These are phyloP conservation scores for Saturnia pavonia DNA, from an alignment of 2,888 invertebrate species.

Conservation along the genomic window DNA sequence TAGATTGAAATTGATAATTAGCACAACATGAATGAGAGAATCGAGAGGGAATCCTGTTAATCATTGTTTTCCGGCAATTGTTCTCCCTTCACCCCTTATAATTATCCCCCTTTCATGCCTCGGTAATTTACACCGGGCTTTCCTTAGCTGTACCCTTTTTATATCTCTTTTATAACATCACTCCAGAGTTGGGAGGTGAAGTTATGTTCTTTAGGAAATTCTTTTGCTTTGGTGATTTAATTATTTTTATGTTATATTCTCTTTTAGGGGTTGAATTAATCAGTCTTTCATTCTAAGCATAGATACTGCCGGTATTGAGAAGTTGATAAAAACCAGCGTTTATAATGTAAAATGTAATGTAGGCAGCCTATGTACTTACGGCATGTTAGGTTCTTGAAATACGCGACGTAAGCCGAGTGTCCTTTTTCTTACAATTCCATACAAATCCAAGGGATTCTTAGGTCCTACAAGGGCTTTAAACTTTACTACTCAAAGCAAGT, in stretches of 20 bases:
- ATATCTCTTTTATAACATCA: slow-evolving; percentile 28
- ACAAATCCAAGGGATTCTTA: too few relatives aligned
- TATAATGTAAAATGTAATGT: too few relatives aligned
- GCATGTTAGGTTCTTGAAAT: too few relatives aligned
- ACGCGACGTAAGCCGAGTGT: too few relatives aligned
- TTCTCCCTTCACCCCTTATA: slow-evolving; percentile 35
- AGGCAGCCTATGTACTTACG: too few relatives aligned
- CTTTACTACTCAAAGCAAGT: too few relatives aligned
- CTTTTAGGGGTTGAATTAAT: background rate
- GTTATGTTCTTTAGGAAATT: slow-evolving; percentile 10
- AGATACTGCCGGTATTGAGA: background rate
- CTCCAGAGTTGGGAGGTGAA: background rate
- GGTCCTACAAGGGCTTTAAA: too few relatives aligned
- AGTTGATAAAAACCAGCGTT: too few relatives aligned
- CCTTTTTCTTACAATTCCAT: too few relatives aligned
- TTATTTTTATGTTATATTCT: background rate
- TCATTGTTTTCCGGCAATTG: slow-evolving; percentile 45
- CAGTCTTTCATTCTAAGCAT: background rate
- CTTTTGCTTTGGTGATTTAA: slow-evolving; percentile 12
- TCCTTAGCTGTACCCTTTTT: slow-evolving; percentile 34
- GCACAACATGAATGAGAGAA: slow-evolving; percentile 41
- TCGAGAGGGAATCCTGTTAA: slow-evolving; percentile 42
- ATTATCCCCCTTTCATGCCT: slow-evolving; percentile 33
- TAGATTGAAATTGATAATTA: slow-evolving; percentile 47
- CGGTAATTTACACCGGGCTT: slow-evolving; percentile 41